phyloP scores from a whole-genome alignment of 2,797 vertebrate genomes.

The Protosalanx chinensis region DNA sequence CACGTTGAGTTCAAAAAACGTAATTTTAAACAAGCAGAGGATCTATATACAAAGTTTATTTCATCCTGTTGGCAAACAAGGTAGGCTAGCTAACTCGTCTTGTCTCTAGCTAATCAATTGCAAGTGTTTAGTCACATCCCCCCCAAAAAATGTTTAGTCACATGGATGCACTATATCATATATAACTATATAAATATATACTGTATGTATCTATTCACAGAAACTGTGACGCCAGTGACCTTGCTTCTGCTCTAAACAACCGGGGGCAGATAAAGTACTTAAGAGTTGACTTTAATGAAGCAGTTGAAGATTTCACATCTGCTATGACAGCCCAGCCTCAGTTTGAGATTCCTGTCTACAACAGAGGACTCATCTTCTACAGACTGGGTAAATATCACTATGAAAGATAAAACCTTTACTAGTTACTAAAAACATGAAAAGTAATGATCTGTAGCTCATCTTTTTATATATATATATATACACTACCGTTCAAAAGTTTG shows the following conservation, averaged over 20 bases:
- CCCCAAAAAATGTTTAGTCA: background rate
- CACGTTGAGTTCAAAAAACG: conserved; percentile 61
- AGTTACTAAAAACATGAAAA: background rate
- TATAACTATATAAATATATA: too few relatives aligned
- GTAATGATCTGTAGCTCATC: background rate
- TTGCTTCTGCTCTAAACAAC: conserved; percentile 86
- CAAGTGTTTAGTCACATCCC: background rate
- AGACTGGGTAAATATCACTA: conserved; percentile 79
- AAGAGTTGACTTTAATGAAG: conserved; percentile 89
- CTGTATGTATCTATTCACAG: conserved; percentile 49
- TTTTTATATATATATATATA: too few relatives aligned
- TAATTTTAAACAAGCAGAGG: conserved; percentile 64
- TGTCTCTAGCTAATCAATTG: background rate
- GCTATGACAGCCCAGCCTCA: conserved; percentile 74
- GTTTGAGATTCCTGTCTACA: conserved; percentile 88
- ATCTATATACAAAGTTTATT: conserved; percentile 71
- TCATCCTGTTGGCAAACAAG: conserved; percentile 58
- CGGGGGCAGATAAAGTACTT: conserved; percentile 90
- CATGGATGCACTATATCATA: too few relatives aligned
- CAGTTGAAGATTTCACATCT: conserved; percentile 84
- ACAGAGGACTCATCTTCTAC: conserved; percentile 87
- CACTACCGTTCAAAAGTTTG: too few relatives aligned
- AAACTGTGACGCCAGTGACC: conserved; percentile 52
- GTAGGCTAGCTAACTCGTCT: conserved; percentile 45
- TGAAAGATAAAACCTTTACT: background rate